Evolutionary conservation across 1,140 invertebrate genomes (phyloP).

Genomic region (Megathymus violae): DNA sequence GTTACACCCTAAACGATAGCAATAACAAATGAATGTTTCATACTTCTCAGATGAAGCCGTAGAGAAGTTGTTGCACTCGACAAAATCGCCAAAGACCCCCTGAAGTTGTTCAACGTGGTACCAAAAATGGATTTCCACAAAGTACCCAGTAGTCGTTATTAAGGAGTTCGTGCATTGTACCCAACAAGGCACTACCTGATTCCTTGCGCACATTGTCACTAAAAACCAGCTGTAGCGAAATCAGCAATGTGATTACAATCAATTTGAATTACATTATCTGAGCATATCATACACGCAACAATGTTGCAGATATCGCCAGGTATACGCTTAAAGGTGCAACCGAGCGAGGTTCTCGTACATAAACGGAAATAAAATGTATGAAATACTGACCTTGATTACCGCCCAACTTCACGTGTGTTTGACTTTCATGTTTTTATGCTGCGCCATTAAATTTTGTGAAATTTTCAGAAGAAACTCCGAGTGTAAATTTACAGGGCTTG

Average conservation of each 20-base stretch:
- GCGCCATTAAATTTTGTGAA: not conserved
- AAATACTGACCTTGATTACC: conserved; percentile 16
- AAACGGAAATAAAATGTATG: conserved; percentile 9
- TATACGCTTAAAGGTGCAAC: not conserved
- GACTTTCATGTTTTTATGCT: conserved; percentile 5
- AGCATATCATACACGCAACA: not conserved
- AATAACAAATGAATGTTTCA: too few relatives aligned
- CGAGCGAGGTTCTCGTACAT: not conserved
- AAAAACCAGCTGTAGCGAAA: not conserved
- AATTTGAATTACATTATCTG: conserved; percentile 1
- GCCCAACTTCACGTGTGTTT: not conserved
- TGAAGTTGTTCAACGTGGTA: too few relatives aligned
- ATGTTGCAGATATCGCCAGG: not conserved
- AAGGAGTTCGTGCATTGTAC: too few relatives aligned
- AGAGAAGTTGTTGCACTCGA: too few relatives aligned
- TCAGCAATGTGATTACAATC: not conserved
- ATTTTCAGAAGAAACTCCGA: not conserved
- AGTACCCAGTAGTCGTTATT: too few relatives aligned
- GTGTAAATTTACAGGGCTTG: too few relatives aligned
- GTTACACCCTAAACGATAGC: too few relatives aligned
- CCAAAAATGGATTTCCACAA: too few relatives aligned
- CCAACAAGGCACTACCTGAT: not conserved
- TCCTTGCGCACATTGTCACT: not conserved
- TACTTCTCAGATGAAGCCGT: too few relatives aligned
- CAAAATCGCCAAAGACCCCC: too few relatives aligned